These are phyloP conservation scores for Caenorhabditis parvicauda DNA, from an alignment of 2,888 invertebrate genomes.

Conservation along the genomic window DNA sequence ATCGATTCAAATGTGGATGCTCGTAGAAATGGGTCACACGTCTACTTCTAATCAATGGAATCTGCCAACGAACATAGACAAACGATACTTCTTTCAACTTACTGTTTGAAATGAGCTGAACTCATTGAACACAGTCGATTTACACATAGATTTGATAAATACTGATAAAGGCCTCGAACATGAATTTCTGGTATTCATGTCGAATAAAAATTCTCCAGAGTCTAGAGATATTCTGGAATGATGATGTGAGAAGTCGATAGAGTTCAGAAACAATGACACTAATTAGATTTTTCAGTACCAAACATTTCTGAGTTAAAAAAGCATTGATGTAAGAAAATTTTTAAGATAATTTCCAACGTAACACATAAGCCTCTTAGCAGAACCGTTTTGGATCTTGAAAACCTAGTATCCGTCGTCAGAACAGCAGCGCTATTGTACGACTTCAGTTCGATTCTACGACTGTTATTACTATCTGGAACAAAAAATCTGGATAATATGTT, in stretches of 20 bases:
- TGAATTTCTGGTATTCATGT: constrained; percentile 21
- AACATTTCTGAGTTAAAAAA: too few species aligned
- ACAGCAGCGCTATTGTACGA: constrained; percentile 26
- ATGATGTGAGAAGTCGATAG: too few species aligned
- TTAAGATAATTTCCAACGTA: too few species aligned
- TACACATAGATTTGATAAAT: constrained; percentile 16
- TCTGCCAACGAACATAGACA: too few species aligned
- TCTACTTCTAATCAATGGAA: constrained; percentile 11
- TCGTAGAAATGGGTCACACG: constrained; percentile 22
- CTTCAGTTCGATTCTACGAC: constrained; percentile 11
- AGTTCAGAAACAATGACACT: too few species aligned
- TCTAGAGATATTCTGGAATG: constrained; percentile 15
- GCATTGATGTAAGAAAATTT: too few species aligned
- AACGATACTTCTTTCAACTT: neutral
- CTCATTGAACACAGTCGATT: constrained; percentile 16
- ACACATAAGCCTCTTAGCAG: neutral
- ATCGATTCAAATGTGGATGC: constrained; percentile 27
- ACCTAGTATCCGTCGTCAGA: constrained; percentile 16
- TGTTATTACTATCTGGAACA: too few species aligned
- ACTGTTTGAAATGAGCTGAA: constrained; percentile 14
- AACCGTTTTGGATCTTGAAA: neutral
- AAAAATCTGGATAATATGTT: too few species aligned
- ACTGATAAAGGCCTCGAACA: constrained; percentile 16
- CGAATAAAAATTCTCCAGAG: constrained; percentile 22
- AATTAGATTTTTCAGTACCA: too few species aligned